Base-by-base conservation (phyloP, 2,113 vertebrate species). In the Dasypus novemcinctus region DNA sequence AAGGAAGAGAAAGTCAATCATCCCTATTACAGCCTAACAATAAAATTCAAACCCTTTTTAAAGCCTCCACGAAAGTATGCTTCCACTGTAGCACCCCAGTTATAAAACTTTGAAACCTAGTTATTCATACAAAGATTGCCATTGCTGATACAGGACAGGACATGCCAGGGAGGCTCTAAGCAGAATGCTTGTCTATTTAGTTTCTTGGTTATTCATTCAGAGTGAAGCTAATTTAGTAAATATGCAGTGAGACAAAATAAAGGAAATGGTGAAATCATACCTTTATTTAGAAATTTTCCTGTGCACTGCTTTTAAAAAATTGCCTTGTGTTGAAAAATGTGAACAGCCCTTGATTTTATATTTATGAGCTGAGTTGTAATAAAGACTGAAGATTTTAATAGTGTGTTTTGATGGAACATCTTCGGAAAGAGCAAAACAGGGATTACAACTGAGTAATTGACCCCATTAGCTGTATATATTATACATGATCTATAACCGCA, bases 251-350 rank as follows among this genome's bases (percentile, higher is more conserved):
- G 12, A 84, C n/a, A 72, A 36, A 79, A 89, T 46, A 84, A 88
- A 82, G 23, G 36, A 68, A 36, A 68, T 89, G 75, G 21, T 23
- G 79, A 85, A 29, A 59, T 46, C 11, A 0, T 69, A 61, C 38
- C 6, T 95, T 79, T 68, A 87, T 46, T 68, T 38, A 4, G 33
- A 41, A 59, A 10, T 87, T 96, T 94, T 59, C 33, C 69, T 66
- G 1, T 41, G 52, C 36, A 94, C 21, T 66, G 76, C 12, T 46
- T 8, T 94, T 97, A 95, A 90, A 96, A 96, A 59, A 36, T 43
- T 81, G 72, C 15, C 14, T 1, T 18, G 36, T 36, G 76, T 94
- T 18, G 64, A 80, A 59, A 33, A 66, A 87, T 79, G 90, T 21
- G 25, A 95, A 57, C 5, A 36, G 68, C 8, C 20, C 21, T 61